These are phyloP conservation scores for Armadillidium nasatum DNA, from an alignment of 1,140 invertebrate species.

Conservation along the genomic window DNA sequence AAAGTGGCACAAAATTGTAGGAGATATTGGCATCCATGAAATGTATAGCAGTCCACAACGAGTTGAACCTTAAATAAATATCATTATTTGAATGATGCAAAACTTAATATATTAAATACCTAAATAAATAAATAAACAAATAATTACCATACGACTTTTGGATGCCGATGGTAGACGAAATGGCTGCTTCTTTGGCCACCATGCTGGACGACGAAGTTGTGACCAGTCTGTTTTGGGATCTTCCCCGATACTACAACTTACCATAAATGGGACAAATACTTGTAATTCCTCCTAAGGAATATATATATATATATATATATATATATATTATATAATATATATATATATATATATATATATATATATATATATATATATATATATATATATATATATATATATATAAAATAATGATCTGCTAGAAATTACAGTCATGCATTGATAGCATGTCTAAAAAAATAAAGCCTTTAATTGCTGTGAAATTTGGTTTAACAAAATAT, in stretches of 20 bases:
- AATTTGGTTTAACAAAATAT: too few relatives aligned
- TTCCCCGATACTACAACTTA: constrained; percentile 39
- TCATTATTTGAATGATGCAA: too few relatives aligned
- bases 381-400: too few relatives aligned
- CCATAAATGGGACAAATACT: constrained; percentile 39
- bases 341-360: constrained; percentile 12
- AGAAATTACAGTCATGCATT: too few relatives aligned
- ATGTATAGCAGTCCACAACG: constrained; percentile 64
- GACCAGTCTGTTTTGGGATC: constrained; percentile 34
- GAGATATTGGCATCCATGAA: constrained; percentile 65
- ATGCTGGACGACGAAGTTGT: constrained; percentile 34
- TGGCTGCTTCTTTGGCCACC: constrained; percentile 40
- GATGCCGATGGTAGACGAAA: constrained; percentile 30
- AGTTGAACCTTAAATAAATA: constrained; percentile 49
- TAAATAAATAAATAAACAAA: too few relatives aligned
- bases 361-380: neutral
- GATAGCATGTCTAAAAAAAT: too few relatives aligned
- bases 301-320: too few relatives aligned
- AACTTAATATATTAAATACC: too few relatives aligned
- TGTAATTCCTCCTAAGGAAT: constrained; percentile 31
- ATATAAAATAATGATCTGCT: neutral
- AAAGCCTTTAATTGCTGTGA: too few relatives aligned
- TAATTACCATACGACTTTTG: too few relatives aligned
- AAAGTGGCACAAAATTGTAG: constrained; percentile 65
- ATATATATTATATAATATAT: neutral